These are phyloP conservation scores for Podarcis siculus DNA, from an alignment of 2,797 vertebrate genomes.

Conservation along the genomic window DNA sequence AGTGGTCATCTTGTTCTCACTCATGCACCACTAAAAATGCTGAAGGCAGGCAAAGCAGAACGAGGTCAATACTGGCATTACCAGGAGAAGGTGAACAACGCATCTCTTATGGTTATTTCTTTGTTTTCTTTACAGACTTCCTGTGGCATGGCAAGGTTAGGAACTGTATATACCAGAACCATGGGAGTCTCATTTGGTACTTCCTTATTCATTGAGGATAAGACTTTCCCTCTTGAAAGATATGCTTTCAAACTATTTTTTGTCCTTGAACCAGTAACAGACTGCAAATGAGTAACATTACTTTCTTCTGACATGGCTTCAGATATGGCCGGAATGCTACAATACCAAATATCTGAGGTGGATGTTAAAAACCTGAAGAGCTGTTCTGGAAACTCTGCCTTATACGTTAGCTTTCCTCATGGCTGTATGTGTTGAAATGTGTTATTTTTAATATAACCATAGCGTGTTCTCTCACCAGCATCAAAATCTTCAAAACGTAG, in stretches of 20 bases:
- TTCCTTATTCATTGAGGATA: background rate
- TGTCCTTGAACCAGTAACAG: background rate
- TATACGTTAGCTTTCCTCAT: background rate
- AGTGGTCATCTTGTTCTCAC: slow-evolving; percentile 91
- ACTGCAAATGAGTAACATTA: background rate
- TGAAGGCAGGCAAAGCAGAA: slow-evolving; percentile 90
- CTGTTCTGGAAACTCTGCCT: background rate
- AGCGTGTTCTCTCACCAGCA: background rate
- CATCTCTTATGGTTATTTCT: background rate
- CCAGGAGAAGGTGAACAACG: slow-evolving; percentile 86
- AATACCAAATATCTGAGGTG: background rate
- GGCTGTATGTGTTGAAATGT: background rate
- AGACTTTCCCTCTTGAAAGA: background rate
- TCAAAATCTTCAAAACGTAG: background rate
- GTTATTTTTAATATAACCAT: background rate
- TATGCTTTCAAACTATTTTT: background rate
- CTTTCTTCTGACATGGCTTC: background rate
- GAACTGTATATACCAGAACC: background rate
- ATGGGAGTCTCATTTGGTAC: background rate
- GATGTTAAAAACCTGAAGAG: background rate
- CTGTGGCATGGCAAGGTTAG: background rate
- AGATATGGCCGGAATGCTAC: background rate
- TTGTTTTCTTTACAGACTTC: background rate
- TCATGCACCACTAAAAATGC: slow-evolving; percentile 87
- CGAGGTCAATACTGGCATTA: slow-evolving; percentile 87